Base-by-base conservation (phyloP, 2,113 vertebrate species). In the Hemichromis elongatus region DNA sequence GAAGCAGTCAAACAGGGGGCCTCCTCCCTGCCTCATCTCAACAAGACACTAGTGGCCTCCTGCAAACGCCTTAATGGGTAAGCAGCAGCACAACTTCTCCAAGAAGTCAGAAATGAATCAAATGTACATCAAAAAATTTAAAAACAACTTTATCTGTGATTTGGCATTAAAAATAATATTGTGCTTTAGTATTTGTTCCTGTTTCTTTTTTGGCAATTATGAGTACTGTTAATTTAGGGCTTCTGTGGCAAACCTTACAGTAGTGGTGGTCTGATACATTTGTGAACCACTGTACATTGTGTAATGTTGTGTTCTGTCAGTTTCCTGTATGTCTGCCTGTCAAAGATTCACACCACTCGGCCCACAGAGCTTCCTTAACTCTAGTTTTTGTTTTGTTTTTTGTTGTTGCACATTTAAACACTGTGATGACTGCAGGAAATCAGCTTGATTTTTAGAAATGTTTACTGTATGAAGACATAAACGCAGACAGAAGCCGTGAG, bases 21-120 rank as follows among this genome's bases (percentile, higher is more conserved):
- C 77, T 96, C 94, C 89, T 96, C 90, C 30, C 95, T 99, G 81
- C 98, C 98, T 10, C 97, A 99, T 91, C 97, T 99, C 90, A 98
- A 98, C 96, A 98, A 96, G 55, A 98, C 98, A 4, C 96, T 99
- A 0, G 97, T 97, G 88, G 89, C 97, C 18, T 98, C 98, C 28
- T 99, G 98, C 95, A 97, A 98, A 66, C 95, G 97, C 61, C 96
- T 99, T 11, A 98, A 99, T 88, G 97, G 98, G 98, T 99, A 79
- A 92, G 88, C 85, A 9, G 4, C 21, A 54, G 59, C 37, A 26
- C 21, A 42, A 40, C 37, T 40, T 9, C 8, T 10, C 37, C 9
- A 10, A 66, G 13, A 66, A 66, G 3, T 66, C 61, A 63, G 19
- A 40, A 66, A 66, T 66, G 13, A 21, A 40, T 66, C 33, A 66